Base-by-base conservation (phyloP, 2,797 vertebrate genomes). In the Discoglossus pictus region DNA sequence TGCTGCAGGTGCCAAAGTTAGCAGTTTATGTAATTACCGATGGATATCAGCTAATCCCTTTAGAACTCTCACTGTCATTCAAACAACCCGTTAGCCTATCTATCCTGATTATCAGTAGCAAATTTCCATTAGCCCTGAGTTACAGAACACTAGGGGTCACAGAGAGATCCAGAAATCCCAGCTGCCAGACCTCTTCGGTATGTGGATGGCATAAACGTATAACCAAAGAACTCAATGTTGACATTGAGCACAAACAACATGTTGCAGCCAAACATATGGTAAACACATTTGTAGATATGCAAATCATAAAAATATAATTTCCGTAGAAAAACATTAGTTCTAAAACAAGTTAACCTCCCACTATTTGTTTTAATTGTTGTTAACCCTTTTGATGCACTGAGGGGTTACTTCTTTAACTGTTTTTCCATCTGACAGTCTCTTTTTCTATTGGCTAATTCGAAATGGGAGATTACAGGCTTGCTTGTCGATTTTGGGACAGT, bases 21-120 rank as follows among this genome's bases (percentile, higher is more conserved):
- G 47, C 17, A 23, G 55, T 25, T 61, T 53, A 61, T 68, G 40
- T 61, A 44, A 68, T 68, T 68, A 61, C 17, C 48, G 56, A 61
- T 61, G 39, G 65, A 53, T 68, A 68, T 61, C 65, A 27, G 47
- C 48, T 53, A 53, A 54, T 47, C 65, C 65, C 65, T 46, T 47
- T 53, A 53, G 56, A 25, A 16, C 56, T 35, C 48, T 68, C 48
- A 46, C 48, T 54, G 56, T 68, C 65, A 68, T 59, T 68, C 65
- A 53, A 34, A 13, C 20, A 58, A 34, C 24, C 20, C 1, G 20
- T 51, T 44, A 44, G 15, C 18, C 15, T 53, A 52, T 61, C 52
- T 66, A 44, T 38, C 47, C 27, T 53, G 31, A 61, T 61, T 68
- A 68, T 54, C 56, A 60, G 13, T 31, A 18, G 48, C 27, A 46